Conservation (phyloP, 2,888 invertebrate genomes). For the Spilarctia lutea region DNA sequence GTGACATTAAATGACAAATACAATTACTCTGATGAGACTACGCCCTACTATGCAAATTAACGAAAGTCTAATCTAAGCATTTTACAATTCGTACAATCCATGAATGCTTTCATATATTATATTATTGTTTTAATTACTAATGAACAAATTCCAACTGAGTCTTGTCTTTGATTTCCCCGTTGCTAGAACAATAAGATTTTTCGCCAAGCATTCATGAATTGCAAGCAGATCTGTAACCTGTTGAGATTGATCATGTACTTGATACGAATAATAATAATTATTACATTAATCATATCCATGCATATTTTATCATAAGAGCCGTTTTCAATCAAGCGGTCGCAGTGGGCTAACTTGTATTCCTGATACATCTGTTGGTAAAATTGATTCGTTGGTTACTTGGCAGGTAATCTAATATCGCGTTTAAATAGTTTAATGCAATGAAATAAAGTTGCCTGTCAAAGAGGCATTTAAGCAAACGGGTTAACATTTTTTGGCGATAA, state of each 20-base stretch:
- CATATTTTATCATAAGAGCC: slow-evolving; percentile 72
- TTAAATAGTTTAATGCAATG: background rate
- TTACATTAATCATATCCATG: slow-evolving; percentile 77
- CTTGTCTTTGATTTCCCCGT: slow-evolving; percentile 19
- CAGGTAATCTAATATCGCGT: background rate
- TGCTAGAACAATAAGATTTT: background rate
- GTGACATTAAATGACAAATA: background rate
- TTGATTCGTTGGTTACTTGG: slow-evolving; percentile 29
- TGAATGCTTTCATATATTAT: slow-evolving; percentile 8
- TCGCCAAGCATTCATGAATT: slow-evolving; percentile 12
- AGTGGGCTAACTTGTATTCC: slow-evolving; percentile 79
- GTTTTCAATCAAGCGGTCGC: slow-evolving; percentile 72
- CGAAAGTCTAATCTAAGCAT: slow-evolving; percentile 46
- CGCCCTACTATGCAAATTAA: slow-evolving; percentile 29
- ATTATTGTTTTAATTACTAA: background rate
- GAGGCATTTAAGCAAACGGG: background rate
- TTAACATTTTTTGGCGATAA: background rate
- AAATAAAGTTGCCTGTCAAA: background rate
- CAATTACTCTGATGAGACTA: slow-evolving; percentile 29
- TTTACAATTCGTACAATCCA: slow-evolving; percentile 18
- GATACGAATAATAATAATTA: slow-evolving; percentile 40
- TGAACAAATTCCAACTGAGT: slow-evolving; percentile 14
- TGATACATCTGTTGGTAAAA: slow-evolving; percentile 77
- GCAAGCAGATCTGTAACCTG: slow-evolving; percentile 16
- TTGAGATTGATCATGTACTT: slow-evolving; percentile 31